Conservation (phyloP, 2,113 vertebrate genomes). For the Cepphus grylle region DNA sequence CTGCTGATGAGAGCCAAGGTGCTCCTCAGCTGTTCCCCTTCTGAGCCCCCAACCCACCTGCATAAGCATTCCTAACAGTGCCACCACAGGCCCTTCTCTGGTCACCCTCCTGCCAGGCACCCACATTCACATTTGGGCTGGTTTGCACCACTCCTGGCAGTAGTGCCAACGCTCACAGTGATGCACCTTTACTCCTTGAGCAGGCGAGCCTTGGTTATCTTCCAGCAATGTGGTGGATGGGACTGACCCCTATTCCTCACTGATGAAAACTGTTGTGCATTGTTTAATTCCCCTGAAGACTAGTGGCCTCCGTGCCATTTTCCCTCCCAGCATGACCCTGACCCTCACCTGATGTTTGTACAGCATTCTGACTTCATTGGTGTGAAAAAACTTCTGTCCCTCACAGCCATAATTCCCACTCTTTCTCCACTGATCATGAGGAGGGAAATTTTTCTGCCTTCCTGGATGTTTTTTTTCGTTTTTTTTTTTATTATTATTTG, state of each 20-base stretch:
- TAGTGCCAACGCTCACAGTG: rapidly evolving
- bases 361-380: neutral
- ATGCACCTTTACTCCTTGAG: neutral
- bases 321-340: neutral
- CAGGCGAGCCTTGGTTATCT: neutral
- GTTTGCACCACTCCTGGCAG: neutral
- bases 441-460: neutral
- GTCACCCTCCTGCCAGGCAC: neutral
- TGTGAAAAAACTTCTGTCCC: neutral
- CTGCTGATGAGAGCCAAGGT: neutral
- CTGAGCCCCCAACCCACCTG: neutral
- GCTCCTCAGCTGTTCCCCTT: neutral
- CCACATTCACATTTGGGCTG: neutral
- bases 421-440: neutral
- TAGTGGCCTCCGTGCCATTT: neutral
- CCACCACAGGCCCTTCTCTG: neutral
- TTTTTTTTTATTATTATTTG: neutral
- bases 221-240: rapidly evolving
- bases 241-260: neutral
- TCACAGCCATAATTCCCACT: neutral
- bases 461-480: neutral
- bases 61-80: neutral
- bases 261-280: neutral
- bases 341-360: neutral
- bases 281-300: neutral